Conservation (phyloP, 1,140 invertebrate genomes). For the Whitmania pigra region DNA sequence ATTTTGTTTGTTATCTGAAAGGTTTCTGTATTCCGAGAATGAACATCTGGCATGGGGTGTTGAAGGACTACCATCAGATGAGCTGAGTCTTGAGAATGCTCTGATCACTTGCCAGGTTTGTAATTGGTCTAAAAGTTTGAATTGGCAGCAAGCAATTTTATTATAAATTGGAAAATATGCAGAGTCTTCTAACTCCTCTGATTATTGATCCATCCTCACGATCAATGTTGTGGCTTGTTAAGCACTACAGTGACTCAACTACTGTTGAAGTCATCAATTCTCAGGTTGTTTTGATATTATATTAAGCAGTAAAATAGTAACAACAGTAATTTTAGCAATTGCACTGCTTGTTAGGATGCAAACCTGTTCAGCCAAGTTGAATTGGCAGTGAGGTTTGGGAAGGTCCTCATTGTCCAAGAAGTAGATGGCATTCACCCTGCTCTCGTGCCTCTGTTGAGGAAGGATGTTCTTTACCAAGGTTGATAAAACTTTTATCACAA, state of each 20-base stretch:
- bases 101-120: slow-evolving; percentile 49
- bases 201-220: slow-evolving; percentile 77
- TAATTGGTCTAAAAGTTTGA: not conserved
- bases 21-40: slow-evolving; percentile 59
- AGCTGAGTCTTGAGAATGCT: slow-evolving; percentile 67
- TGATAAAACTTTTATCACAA: slow-evolving; percentile 18
- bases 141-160: not conserved
- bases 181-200: slow-evolving; percentile 54
- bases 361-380: slow-evolving; percentile 73
- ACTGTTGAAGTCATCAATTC: slow-evolving; percentile 63
- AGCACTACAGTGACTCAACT: slow-evolving; percentile 52
- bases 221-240: slow-evolving; percentile 67
- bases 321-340: not conserved
- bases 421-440: slow-evolving; percentile 53
- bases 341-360: slow-evolving; percentile 44
- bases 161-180: slow-evolving; percentile 20
- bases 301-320: too few relatives aligned
- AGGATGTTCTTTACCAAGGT: slow-evolving; percentile 56
- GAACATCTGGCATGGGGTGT: slow-evolving; percentile 73
- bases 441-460: slow-evolving; percentile 55
- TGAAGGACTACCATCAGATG: slow-evolving; percentile 68
- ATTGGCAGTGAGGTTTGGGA: slow-evolving; percentile 78
- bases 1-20: slow-evolving; percentile 1
- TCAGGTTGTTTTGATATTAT: slow-evolving; percentile 39
- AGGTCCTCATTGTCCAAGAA: slow-evolving; percentile 75